Evolutionary conservation across 2,888 invertebrate species (phyloP).

Genomic region (Meiosimyza platycephala): DNA sequence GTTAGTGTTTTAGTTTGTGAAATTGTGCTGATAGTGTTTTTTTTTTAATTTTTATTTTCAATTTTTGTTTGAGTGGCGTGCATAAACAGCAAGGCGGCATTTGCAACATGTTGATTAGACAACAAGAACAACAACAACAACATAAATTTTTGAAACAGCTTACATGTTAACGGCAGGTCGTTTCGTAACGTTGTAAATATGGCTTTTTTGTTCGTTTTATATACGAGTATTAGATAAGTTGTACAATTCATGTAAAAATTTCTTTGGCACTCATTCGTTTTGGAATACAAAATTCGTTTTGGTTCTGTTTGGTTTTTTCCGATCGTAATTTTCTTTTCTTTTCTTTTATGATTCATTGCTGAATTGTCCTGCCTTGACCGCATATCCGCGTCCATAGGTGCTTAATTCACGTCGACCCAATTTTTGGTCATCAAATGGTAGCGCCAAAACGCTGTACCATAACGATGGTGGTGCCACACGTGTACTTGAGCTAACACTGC

Average conservation of each 20-base stretch:
- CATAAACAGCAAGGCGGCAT: constrained; percentile 47
- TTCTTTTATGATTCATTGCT: constrained; percentile 77
- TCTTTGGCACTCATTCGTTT: constrained; percentile 36
- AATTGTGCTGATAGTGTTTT: neutral
- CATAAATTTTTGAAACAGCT: constrained; percentile 27
- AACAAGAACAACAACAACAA: constrained; percentile 29
- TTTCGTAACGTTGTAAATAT: constrained; percentile 34
- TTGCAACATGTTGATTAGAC: constrained; percentile 40
- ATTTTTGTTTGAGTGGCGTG: constrained; percentile 32
- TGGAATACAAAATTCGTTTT: constrained; percentile 33
- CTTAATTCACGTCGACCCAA: constrained; percentile 84
- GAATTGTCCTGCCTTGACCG: constrained; percentile 88
- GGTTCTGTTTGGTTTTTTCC: constrained; percentile 28
- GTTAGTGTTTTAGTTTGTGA: neutral
- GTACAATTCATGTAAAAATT: constrained; percentile 26
- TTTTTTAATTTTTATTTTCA: constrained; percentile 8
- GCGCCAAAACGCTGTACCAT: constrained; percentile 90
- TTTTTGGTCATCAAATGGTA: constrained; percentile 94
- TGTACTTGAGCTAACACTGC: constrained; percentile 48
- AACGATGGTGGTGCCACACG: constrained; percentile 72
- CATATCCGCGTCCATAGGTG: constrained; percentile 70
- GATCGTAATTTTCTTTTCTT: constrained; percentile 35
- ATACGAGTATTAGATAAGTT: neutral
- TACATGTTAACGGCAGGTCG: constrained; percentile 34
- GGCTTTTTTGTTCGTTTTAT: constrained; percentile 26